These are phyloP conservation scores for Mus musculus DNA, from an alignment of 2,113 vertebrate genomes.

Conservation along the genomic window GRCm39 chr7:94086501-94087000, in stretches of 20 bases:
- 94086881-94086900: background rate
- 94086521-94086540: no score
- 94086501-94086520: background rate
- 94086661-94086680: no score
- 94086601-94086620: no score
- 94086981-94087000: constrained; percentile 53
- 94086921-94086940: background rate
- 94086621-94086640: no score
- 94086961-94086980: background rate
- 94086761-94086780: background rate
- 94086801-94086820: background rate
- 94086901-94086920: background rate
- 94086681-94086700: no score
- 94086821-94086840: background rate
- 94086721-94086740: no score
- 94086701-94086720: no score
- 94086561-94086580: no score
- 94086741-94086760: no score
- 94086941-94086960: background rate
- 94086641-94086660: no score
- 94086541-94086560: no score
- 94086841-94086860: rapidly evolving
- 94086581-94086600: no score
- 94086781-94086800: background rate
- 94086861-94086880: background rate